Evolutionary conservation across 2,797 vertebrate species (phyloP).

Genomic region (Rachycentron canadum): DNA sequence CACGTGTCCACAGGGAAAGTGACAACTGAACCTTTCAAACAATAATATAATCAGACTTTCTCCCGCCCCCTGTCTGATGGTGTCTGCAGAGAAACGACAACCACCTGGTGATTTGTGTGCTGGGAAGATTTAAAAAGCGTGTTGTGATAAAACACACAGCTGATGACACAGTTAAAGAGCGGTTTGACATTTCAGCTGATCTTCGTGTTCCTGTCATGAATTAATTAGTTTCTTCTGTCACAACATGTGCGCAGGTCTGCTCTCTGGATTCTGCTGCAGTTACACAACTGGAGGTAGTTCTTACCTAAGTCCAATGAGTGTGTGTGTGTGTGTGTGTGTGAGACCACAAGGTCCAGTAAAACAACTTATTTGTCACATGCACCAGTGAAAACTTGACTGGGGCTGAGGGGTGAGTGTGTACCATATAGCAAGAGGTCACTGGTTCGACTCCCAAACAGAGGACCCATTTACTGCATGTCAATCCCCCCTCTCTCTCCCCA

Average conservation of each 20-base stretch:
- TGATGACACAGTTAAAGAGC: neutral
- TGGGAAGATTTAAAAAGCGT: neutral
- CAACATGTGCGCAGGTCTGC: neutral
- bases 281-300: neutral
- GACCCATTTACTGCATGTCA: too few species aligned
- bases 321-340: too few species aligned
- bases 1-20: neutral
- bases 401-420: too few species aligned
- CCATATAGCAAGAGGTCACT: too few species aligned
- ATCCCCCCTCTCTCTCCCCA: too few species aligned
- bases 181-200: slow-evolving; percentile 18
- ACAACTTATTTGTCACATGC: too few species aligned
- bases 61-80: neutral
- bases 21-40: neutral
- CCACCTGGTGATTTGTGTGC: too few species aligned
- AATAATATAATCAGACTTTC: too few species aligned
- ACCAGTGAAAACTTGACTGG: too few species aligned
- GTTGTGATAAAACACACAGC: neutral
- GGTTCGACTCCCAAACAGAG: too few species aligned
- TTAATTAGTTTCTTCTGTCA: slow-evolving; percentile 7
- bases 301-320: too few species aligned
- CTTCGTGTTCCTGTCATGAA: slow-evolving; percentile 22
- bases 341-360: too few species aligned
- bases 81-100: neutral
- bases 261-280: neutral